Evolutionary conservation across 2,113 vertebrate genomes (phyloP).

Genomic region (Sardina pilchardus): DNA sequence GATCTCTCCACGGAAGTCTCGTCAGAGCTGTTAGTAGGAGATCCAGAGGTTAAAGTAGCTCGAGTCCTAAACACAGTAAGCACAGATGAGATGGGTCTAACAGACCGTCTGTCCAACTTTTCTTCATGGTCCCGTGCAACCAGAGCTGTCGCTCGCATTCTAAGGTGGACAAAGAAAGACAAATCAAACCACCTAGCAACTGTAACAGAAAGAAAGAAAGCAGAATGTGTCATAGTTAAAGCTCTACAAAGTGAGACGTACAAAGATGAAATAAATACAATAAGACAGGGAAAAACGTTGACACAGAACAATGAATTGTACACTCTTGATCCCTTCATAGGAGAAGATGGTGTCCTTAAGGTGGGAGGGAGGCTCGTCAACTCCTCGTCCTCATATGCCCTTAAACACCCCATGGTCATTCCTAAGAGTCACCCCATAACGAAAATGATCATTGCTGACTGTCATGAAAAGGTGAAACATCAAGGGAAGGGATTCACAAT

Average conservation of each 20-base stretch:
- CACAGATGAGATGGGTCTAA: no score
- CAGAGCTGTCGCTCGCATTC: no score
- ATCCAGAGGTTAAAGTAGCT: conserved; percentile 8
- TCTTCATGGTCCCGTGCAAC: no score
- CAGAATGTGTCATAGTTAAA: no score
- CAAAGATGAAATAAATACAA: neutral
- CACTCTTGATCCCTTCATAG: no score
- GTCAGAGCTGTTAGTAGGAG: neutral
- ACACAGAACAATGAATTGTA: neutral
- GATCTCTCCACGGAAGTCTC: neutral
- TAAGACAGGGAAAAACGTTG: neutral
- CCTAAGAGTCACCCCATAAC: conserved; percentile 27
- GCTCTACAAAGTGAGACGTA: no score
- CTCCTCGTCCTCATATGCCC: neutral
- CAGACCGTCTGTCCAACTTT: no score
- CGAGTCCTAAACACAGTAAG: no score
- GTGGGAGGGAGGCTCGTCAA: conserved; percentile 27
- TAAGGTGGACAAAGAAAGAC: no score
- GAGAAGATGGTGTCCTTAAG: conserved; percentile 9
- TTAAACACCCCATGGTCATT: conserved; percentile 31
- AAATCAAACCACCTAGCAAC: no score
- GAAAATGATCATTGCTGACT: conserved; percentile 16
- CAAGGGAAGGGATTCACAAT: conserved; percentile 29
- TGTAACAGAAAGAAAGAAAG: no score
- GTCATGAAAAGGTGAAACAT: conserved; percentile 15